Percentiles rank a stretch among this genome's conserved stretches.
These are phyloP conservation scores for Lasius platythorax DNA, from an alignment of 2,888 invertebrate genomes.

Conservation along the genomic window DNA sequence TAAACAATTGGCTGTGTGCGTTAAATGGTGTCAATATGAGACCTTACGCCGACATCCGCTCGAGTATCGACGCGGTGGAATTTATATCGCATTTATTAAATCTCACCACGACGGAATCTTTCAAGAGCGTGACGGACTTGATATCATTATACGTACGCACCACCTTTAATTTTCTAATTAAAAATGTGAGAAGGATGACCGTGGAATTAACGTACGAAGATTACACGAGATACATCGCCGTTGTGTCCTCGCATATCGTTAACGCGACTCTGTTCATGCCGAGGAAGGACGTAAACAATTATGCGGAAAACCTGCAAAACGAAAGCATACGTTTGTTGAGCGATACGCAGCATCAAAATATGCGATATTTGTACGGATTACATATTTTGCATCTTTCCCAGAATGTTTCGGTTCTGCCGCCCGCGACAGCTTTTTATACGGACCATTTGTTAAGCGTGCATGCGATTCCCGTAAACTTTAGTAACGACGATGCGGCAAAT, in stretches of 20 bases:
- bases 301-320: constrained; percentile 49
- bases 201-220: constrained; percentile 60
- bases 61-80: constrained; percentile 67
- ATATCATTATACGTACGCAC: constrained; percentile 58
- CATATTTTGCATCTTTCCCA: constrained; percentile 67
- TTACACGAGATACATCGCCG: constrained; percentile 60
- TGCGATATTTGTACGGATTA: constrained; percentile 70
- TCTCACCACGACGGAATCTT: not conserved
- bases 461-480: constrained; percentile 24
- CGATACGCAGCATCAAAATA: constrained; percentile 51
- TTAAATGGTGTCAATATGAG: constrained; percentile 74
- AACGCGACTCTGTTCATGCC: constrained; percentile 52
- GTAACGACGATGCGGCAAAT: constrained; percentile 41
- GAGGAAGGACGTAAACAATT: constrained; percentile 42
- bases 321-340: constrained; percentile 63
- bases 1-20: constrained; percentile 70
- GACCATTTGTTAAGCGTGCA: constrained; percentile 49
- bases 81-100: constrained; percentile 72
- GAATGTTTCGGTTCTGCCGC: constrained; percentile 20
- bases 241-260: constrained; percentile 52
- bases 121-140: constrained; percentile 26
- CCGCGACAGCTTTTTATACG: constrained; percentile 23
- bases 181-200: constrained; percentile 61
- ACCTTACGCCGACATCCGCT: constrained; percentile 75
- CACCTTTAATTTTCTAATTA: constrained; percentile 68